Evolutionary conservation across 2,888 invertebrate genomes (phyloP), one percentile per base, ranked within the genome.

Genomic region (Oxycera nigricornis): DNA sequence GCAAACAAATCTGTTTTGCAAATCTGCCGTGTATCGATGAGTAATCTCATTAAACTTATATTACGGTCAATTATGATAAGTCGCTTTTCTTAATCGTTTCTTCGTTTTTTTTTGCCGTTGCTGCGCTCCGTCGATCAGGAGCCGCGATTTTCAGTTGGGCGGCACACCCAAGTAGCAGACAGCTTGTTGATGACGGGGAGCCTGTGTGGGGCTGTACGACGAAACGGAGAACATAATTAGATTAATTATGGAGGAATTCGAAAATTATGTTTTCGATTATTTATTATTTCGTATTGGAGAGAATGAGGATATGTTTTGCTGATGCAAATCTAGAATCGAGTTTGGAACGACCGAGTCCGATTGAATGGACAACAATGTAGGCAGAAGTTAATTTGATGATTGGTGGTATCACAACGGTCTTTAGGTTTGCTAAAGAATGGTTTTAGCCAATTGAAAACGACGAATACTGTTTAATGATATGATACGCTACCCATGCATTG

Each of bases 1-100:
- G 30, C 59, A 59, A 59, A 59, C 59, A 28, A 67, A 67, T 67
- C 65, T 67, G 39, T 67, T 62, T 67, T 67, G 24, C 41, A 41
- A 41, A 67, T 67, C 65, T 67, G 17, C 24, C 41, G 24, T 41
- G 65, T 62, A 62, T 62, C 62, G 62, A 62, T 62, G 62, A 62
- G 62, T 67, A 67, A 67, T 67, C 65, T 39, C 65, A 67, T 67
- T 67, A 67, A 67, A 67, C 20, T 67, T 39, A 41, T 67, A 67
- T 67, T 67, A 41, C 65, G 65, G 65, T 67, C 65, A 67, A 67
- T 67, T 67, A 67, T 67, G 65, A 67, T 67, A 67, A 67, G 65
- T 59, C 59, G 59, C 14, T 59, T 59, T 59, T 59, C 59, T 59
- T 59, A 59, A 59, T 59, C 59, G 59, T 26, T 28, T 28, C 59